A percentile compares a stretch with the other conserved stretches of the same genome.
Conservation (phyloP, 2,888 invertebrate genomes). For the Peribatodes rhomboidaria region DNA sequence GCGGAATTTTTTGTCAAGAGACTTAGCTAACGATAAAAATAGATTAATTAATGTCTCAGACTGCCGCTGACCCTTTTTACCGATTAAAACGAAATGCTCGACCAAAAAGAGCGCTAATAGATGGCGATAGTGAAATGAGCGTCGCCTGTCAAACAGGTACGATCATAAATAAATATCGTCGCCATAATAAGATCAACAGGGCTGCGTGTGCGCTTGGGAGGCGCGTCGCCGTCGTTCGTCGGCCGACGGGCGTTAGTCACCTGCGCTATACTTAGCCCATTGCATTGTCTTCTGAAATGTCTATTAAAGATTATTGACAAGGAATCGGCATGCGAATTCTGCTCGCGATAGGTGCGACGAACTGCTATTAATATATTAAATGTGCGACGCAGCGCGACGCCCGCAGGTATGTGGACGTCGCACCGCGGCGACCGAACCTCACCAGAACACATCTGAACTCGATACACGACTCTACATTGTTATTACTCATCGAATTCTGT, state of each 20-base stretch:
- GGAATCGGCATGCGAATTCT: conserved; percentile 85
- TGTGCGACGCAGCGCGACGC: conserved; percentile 70
- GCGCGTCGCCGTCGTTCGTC: conserved; percentile 46
- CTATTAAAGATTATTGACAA: conserved; percentile 87
- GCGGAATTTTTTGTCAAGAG: conserved; percentile 77
- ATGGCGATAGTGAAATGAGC: conserved; percentile 63
- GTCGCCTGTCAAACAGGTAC: conserved; percentile 76
- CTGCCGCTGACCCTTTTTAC: conserved; percentile 42
- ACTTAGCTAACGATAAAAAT: conserved; percentile 64
- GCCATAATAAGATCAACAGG: conserved; percentile 84
- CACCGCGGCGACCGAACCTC: conserved; percentile 40
- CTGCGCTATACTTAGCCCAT: conserved; percentile 81
- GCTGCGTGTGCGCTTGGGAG: conserved; percentile 69
- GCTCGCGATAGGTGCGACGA: conserved; percentile 83
- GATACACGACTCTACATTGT: conserved; percentile 28
- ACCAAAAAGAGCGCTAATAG: conserved; percentile 39
- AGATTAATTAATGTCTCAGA: conserved; percentile 54
- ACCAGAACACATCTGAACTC: conserved; percentile 37
- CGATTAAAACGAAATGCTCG: conserved; percentile 40
- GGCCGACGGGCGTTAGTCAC: conserved; percentile 82
- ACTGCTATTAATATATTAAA: conserved; percentile 81
- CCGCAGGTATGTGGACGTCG: conserved; percentile 64
- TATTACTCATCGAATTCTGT: conserved; percentile 40
- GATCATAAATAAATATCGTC: conserved; percentile 80
- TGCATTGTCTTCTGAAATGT: conserved; percentile 87